A percentile compares a stretch with the other conserved stretches of the same genome.
phyloP scores from a whole-genome alignment of 2,113 vertebrate genomes.

The Calypte anna region DNA sequence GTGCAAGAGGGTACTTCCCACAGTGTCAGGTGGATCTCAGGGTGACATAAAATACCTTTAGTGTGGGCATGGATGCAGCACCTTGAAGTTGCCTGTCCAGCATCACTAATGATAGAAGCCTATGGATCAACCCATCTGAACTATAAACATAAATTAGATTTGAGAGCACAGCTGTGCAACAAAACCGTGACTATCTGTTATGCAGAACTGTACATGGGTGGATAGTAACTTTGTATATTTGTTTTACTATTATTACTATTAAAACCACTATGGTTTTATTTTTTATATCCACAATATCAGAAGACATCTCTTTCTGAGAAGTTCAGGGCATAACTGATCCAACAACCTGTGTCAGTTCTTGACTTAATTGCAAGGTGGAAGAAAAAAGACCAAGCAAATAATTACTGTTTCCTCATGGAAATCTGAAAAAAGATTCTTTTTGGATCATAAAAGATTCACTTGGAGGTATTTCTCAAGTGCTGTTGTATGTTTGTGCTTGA shows the following conservation, averaged over 20 bases:
- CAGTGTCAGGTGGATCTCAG: neutral
- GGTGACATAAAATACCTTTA: neutral
- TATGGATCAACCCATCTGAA: neutral
- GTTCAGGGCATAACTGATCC: neutral
- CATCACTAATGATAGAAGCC: neutral
- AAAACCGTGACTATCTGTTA: neutral
- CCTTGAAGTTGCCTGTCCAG: neutral
- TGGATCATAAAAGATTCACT: neutral
- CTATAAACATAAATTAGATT: neutral
- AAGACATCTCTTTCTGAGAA: neutral
- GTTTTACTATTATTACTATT: neutral
- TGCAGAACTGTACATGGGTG: neutral
- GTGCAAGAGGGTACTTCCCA: neutral
- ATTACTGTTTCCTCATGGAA: neutral
- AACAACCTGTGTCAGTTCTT: neutral
- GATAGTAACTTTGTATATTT: neutral
- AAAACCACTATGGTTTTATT: conserved; percentile 12
- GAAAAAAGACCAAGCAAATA: neutral
- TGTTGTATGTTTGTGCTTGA: neutral
- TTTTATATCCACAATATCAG: neutral
- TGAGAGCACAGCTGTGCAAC: neutral
- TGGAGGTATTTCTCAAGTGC: conserved; percentile 8
- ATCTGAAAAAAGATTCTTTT: conserved; percentile 13
- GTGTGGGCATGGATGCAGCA: neutral
- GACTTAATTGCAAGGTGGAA: conserved; percentile 21